Percentiles rank a stretch among this genome's conserved stretches.
Evolutionary conservation across 2,888 invertebrate genomes (phyloP).

Genomic region (Metalampra italica): DNA sequence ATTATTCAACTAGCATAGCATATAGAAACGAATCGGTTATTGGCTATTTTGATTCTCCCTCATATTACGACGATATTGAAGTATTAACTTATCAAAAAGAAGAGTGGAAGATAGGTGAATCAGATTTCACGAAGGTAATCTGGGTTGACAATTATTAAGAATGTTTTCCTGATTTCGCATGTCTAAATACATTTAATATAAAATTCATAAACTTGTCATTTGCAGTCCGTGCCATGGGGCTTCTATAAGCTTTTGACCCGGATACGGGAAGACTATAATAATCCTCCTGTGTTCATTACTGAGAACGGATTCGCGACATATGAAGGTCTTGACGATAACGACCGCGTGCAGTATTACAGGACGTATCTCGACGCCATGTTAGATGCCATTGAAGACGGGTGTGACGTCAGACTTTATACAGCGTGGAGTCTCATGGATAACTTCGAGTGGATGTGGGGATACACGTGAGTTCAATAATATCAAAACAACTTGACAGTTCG

Average conservation of each 20-base stretch:
- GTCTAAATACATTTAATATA: too few species aligned
- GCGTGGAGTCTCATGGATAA: constrained; percentile 70
- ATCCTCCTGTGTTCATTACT: constrained; percentile 72
- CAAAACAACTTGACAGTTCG: neutral
- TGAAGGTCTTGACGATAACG: constrained; percentile 50
- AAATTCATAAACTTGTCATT: neutral
- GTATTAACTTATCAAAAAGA: constrained; percentile 12
- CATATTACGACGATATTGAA: constrained; percentile 31
- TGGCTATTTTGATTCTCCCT: constrained; percentile 24
- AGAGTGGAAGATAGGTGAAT: constrained; percentile 22
- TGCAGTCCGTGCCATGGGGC: constrained; percentile 71
- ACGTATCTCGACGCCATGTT: constrained; percentile 53
- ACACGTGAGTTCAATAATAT: constrained; percentile 48
- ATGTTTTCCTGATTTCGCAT: neutral
- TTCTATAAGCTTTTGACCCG: constrained; percentile 72
- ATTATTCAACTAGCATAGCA: constrained; percentile 76
- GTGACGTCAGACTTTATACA: constrained; percentile 40
- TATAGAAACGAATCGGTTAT: constrained; percentile 38
- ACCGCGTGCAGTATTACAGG: constrained; percentile 49
- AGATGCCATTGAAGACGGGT: constrained; percentile 58
- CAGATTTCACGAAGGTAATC: constrained; percentile 15
- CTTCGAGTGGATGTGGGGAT: constrained; percentile 79
- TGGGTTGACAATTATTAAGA: neutral
- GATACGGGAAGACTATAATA: constrained; percentile 60
- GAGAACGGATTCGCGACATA: constrained; percentile 71